phyloP scores from a whole-genome alignment of 2,113 vertebrate species.

The Neodon shergylaensis region DNA sequence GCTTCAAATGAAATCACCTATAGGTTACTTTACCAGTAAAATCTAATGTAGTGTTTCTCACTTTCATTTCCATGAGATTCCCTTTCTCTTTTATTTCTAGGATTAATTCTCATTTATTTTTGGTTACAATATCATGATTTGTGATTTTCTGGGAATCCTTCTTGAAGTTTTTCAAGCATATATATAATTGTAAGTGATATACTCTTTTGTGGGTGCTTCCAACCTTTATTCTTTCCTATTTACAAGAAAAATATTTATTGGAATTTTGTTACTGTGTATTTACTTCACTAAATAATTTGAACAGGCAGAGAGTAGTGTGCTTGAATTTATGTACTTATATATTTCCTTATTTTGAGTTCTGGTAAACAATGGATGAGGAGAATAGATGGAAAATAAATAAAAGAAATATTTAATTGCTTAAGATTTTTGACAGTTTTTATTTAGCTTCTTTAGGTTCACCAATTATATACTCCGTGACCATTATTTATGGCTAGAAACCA shows the following conservation, averaged over 20 bases:
- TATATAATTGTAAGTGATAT: background rate
- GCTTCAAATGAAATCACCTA: background rate
- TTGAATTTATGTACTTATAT: background rate
- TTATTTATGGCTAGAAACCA: no score
- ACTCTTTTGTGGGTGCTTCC: background rate
- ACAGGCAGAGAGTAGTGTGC: background rate
- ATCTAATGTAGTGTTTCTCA: background rate
- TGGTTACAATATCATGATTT: background rate
- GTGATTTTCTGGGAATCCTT: background rate
- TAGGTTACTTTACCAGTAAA: background rate
- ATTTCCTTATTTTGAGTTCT: background rate
- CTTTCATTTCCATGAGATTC: background rate
- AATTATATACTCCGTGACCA: no score
- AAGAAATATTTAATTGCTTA: slow-evolving; percentile 25
- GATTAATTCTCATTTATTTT: background rate
- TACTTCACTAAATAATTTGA: background rate
- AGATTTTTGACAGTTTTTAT: background rate
- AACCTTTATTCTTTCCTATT: background rate
- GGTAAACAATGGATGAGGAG: background rate
- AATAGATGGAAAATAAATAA: background rate
- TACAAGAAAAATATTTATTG: background rate
- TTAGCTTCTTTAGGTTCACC: no score
- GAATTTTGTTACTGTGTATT: slow-evolving; percentile 9
- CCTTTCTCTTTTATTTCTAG: background rate
- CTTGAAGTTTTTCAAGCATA: background rate